Evolutionary conservation across 1,140 invertebrate species (phyloP), one percentile per base, ranked within the genome.

Genomic region (Riptortus pedestris): DNA sequence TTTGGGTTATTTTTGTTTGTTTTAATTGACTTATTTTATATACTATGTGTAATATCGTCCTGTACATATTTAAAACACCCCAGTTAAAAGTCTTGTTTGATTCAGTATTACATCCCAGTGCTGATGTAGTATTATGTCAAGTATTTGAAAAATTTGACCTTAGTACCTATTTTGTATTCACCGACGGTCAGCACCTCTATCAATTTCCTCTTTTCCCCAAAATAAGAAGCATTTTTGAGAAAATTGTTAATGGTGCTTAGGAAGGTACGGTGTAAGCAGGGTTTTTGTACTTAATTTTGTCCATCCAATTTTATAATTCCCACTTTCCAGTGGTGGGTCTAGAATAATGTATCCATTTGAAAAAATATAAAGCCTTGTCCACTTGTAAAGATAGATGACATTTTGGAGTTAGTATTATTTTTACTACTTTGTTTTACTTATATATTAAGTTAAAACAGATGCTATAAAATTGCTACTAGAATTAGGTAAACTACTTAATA

Each of bases 221-320:
- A 38, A 24, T 4, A 27, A 26, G 14, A 22, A 57, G 14, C 22
- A 55, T 24, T 5, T 27, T 24, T 55, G 51, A 55, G 51, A 55
- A 55, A 55, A 55, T 55, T 55, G 51, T 55, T 55, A 55, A 55
- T 27, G 51, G 51, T 55, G 51, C 51, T 55, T 24, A 24, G 51
- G 51, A 24, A 55, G 22, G 28, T 38, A 60, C 59, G 31, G 28
- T 38, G 31, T 26, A 60, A 60, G 38, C 31, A 60, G 59, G 59
- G 59, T 60, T 43, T 45, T 60, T 45, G 59, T 60, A 60, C 59
- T 60, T 60, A 60, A 60, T 60, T 60, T 60, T 45, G 38, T 60
- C 59, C 59, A 60, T 60, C 59, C 59, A 60, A 12, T 60, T 45
- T 45, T 60, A 20, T 55, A 55, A 55, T 24, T 24, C 51, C 51